phyloP scores from a whole-genome alignment of 2,113 vertebrate genomes.

The Pterophyllum scalare region DNA sequence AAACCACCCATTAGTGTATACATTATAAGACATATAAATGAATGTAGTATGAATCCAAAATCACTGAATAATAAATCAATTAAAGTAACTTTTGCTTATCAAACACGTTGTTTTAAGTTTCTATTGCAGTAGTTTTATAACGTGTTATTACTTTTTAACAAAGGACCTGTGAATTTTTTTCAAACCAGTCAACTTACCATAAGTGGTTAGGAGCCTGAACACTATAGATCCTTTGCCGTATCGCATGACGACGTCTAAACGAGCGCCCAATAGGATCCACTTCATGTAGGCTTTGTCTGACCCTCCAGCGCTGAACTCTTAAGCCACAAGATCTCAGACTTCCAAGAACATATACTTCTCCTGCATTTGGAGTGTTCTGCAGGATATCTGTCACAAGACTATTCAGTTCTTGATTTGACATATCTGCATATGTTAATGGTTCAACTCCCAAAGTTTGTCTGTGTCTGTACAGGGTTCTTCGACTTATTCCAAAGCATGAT shows the following conservation, averaged over 20 bases:
- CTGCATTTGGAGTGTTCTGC: background rate
- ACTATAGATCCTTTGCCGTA: background rate
- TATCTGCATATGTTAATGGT: no score
- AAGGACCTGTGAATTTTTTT: background rate
- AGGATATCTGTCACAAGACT: no score
- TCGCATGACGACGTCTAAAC: no score
- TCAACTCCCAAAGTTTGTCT: no score
- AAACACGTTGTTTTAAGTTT: background rate
- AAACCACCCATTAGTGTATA: background rate
- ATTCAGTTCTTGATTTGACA: no score
- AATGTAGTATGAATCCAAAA: no score
- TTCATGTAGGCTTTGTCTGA: no score
- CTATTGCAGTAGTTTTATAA: background rate
- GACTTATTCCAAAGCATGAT: background rate
- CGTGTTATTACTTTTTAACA: background rate
- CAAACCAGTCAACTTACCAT: background rate
- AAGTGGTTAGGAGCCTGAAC: background rate
- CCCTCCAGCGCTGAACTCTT: no score
- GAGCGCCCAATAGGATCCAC: no score
- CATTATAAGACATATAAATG: background rate
- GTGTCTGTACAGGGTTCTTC: no score
- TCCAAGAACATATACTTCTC: fast-evolving
- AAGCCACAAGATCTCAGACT: no score
- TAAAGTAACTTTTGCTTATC: background rate
- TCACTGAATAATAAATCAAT: no score